Conservation (phyloP, 2,888 invertebrate species). For the Orchesella flavescens region DNA sequence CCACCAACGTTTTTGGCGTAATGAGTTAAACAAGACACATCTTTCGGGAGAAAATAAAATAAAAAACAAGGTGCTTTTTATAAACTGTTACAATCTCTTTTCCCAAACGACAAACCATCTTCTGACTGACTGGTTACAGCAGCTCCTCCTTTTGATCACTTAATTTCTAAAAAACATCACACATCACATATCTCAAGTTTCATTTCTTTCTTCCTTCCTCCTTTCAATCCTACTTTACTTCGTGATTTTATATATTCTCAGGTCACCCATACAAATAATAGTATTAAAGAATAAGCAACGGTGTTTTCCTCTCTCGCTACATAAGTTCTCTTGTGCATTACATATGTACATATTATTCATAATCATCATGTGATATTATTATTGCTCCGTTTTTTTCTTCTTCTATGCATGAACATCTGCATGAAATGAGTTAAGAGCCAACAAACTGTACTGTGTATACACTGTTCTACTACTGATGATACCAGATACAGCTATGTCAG, state of each 20-base stretch:
- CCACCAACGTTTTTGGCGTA: slow-evolving; percentile 35
- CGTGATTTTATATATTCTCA: background rate
- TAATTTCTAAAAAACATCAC: slow-evolving; percentile 16
- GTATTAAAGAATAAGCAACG: slow-evolving; percentile 2
- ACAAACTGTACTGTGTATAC: slow-evolving; percentile 15
- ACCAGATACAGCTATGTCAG: slow-evolving; percentile 22
- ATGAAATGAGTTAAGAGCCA: slow-evolving; percentile 43
- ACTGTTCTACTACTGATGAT: background rate
- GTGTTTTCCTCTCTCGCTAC: slow-evolving; percentile 8
- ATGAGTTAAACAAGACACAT: slow-evolving; percentile 49
- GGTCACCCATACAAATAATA: slow-evolving; percentile 31
- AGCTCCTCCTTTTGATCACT: slow-evolving; percentile 13
- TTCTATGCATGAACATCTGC: slow-evolving; percentile 29
- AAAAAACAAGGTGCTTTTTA: slow-evolving; percentile 33
- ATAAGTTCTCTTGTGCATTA: background rate
- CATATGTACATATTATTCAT: slow-evolving; percentile 22
- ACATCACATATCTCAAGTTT: background rate
- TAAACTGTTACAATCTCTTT: slow-evolving; percentile 29
- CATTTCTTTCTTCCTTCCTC: slow-evolving; percentile 6
- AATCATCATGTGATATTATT: slow-evolving; percentile 44
- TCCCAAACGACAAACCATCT: slow-evolving; percentile 36
- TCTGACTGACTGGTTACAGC: slow-evolving; percentile 25
- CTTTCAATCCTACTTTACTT: slow-evolving; percentile 4
- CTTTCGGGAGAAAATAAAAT: slow-evolving; percentile 31
- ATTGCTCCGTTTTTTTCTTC: background rate